phyloP scores from a whole-genome alignment of 2,797 vertebrate species.

The Moxostoma hubbsi region DNA sequence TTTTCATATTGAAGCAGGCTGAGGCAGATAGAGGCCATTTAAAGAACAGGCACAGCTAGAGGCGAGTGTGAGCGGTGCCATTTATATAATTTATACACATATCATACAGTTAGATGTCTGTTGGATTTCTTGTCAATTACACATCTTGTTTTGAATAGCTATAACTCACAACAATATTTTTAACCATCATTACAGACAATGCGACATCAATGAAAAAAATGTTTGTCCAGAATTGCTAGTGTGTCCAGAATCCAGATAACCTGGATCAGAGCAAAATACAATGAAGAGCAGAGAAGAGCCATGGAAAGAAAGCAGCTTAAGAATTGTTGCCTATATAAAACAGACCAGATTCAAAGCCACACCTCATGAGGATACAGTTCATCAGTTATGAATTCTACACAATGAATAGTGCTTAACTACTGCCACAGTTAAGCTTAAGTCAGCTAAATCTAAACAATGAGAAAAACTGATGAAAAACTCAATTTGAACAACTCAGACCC shows the following conservation, averaged over 20 bases:
- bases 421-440: not conserved
- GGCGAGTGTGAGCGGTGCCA: too few relatives aligned
- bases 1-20: conserved; percentile 26
- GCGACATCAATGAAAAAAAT: not conserved
- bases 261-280: not conserved
- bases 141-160: not conserved
- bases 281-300: not conserved
- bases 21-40: conserved; percentile 27
- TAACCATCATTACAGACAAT: not conserved
- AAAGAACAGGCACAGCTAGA: conserved; percentile 7
- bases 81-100: too few relatives aligned
- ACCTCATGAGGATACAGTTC: not conserved
- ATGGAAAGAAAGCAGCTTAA: not conserved
- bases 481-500: not conserved
- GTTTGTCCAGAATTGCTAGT: too few relatives aligned
- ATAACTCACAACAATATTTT: too few relatives aligned
- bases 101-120: too few relatives aligned
- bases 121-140: too few relatives aligned
- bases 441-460: not conserved
- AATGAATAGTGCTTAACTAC: too few relatives aligned
- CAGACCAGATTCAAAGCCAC: not conserved
- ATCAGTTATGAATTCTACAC: not conserved
- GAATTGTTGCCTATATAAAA: too few relatives aligned
- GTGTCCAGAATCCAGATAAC: not conserved
- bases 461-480: not conserved